A percentile compares a stretch with the other conserved stretches of the same genome.
Evolutionary conservation across 1,140 invertebrate species (phyloP).

Genomic region (Teleogryllus occipitalis): DNA sequence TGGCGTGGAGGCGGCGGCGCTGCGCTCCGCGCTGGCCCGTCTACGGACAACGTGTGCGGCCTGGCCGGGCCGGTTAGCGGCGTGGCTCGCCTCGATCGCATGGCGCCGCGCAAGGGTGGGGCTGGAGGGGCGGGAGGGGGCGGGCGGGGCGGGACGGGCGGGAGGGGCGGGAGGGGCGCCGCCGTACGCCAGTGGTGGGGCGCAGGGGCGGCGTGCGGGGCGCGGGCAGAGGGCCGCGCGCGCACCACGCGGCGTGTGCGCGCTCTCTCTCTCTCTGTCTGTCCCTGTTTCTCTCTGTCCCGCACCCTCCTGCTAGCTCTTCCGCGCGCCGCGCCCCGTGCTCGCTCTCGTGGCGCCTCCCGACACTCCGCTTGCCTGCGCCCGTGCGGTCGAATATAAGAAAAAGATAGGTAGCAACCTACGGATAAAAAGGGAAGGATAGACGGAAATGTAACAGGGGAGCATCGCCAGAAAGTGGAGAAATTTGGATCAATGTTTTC

Average conservation of each 20-base stretch:
- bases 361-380: background rate
- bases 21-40: background rate
- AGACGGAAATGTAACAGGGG: background rate
- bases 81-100: too few species aligned
- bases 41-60: background rate
- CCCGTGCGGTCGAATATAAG: background rate
- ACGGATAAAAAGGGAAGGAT: background rate
- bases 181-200: background rate
- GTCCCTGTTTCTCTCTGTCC: background rate
- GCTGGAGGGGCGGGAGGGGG: too few species aligned
- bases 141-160: too few species aligned
- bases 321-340: too few species aligned
- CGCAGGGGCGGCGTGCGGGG: too few species aligned
- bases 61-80: too few species aligned
- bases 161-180: background rate
- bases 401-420: background rate
- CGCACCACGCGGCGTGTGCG: background rate
- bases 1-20: too few species aligned
- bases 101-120: too few species aligned
- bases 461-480: background rate
- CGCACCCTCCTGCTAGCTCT: background rate
- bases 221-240: too few species aligned
- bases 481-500: constrained; percentile 1
- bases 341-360: background rate
- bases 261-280: background rate